Percentiles rank a stretch among this genome's conserved stretches.
phyloP scores from a whole-genome alignment of 2,797 vertebrate species.

The Dendrocincla tyrannina region DNA sequence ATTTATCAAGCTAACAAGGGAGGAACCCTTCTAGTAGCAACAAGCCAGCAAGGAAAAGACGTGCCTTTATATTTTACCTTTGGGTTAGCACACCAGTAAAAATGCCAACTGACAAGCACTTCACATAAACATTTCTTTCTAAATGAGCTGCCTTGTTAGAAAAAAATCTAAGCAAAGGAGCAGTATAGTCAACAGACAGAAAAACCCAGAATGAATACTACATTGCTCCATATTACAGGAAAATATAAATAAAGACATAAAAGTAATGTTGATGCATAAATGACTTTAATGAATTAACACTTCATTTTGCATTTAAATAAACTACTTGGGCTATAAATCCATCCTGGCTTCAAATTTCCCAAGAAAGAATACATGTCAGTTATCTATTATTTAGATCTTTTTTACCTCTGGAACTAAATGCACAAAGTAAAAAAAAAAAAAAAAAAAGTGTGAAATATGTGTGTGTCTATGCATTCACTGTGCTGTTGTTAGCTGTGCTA shows the following conservation, averaged over 20 bases:
- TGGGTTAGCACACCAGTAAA: conserved; percentile 89
- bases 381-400: conserved; percentile 39
- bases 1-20: conserved; percentile 99
- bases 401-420: conserved; percentile 9
- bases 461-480: neutral
- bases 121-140: conserved; percentile 85
- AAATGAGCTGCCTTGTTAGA: conserved; percentile 83
- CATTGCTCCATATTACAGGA: conserved; percentile 22
- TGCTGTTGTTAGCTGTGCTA: neutral
- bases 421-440: neutral
- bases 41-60: conserved; percentile 88
- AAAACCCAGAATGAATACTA: conserved; percentile 37
- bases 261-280: conserved; percentile 52
- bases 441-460: neutral
- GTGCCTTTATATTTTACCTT: conserved; percentile 95
- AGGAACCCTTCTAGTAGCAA: conserved; percentile 83
- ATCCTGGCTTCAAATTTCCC: neutral
- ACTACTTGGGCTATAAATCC: neutral
- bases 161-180: conserved; percentile 68
- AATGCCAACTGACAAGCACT: conserved; percentile 83
- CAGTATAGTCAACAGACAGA: conserved; percentile 58
- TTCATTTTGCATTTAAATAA: conserved; percentile 61
- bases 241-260: conserved; percentile 59
- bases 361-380: neutral
- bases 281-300: conserved; percentile 65